These are phyloP conservation scores for Yoshiicerus persimilis DNA, from an alignment of 1,140 invertebrate species.

Conservation along the genomic window DNA sequence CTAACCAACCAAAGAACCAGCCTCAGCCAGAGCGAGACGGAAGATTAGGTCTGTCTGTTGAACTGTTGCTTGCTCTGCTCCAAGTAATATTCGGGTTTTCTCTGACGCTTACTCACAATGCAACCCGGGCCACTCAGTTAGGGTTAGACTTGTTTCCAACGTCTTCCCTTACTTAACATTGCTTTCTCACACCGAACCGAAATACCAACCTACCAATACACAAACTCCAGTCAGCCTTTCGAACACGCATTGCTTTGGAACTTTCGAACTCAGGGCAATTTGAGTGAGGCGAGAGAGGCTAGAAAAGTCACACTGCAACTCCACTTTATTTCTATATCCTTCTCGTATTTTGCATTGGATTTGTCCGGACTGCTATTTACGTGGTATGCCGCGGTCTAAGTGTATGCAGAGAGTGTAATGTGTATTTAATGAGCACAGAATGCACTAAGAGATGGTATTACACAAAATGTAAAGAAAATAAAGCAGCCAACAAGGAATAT, in stretches of 20 bases:
- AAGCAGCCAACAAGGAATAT: neutral
- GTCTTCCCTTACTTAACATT: neutral
- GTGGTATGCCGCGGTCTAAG: too few species aligned
- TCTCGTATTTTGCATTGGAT: too few species aligned
- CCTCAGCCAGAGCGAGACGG: neutral
- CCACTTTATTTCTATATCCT: neutral
- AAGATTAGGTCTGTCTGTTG: neutral
- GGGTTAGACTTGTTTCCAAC: neutral
- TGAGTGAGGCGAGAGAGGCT: too few species aligned
- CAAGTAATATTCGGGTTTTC: neutral
- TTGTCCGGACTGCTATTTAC: too few species aligned
- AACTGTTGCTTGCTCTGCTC: neutral
- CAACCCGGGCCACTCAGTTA: neutral
- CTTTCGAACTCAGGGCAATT: neutral
- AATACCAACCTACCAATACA: neutral
- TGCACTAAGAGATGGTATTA: neutral
- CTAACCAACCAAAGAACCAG: neutral
- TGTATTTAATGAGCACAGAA: neutral
- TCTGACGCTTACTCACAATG: neutral
- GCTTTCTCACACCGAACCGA: neutral
- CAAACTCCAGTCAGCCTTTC: neutral
- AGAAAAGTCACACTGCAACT: neutral
- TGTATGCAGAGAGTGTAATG: neutral
- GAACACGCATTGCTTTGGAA: neutral
- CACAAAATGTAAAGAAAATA: neutral